Evolutionary conservation across 2,888 invertebrate genomes (phyloP).

Genomic region (Andrena dorsata): DNA sequence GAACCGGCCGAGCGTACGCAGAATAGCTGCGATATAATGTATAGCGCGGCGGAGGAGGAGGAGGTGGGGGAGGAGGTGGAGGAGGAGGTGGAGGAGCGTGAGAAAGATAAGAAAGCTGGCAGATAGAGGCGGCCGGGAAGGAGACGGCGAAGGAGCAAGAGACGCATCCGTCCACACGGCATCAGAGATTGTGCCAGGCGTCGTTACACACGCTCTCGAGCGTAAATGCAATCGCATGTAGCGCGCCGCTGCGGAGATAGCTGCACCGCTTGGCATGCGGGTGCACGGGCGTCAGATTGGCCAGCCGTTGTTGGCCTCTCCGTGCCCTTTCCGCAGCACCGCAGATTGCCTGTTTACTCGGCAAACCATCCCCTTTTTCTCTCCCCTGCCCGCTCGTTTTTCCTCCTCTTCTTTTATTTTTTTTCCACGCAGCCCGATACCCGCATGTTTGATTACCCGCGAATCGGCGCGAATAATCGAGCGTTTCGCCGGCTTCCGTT

Average conservation of each 20-base stretch:
- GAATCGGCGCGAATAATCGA: conserved; percentile 30
- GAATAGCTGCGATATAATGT: conserved; percentile 17
- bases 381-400: not conserved
- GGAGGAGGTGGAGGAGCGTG: conserved; percentile 16
- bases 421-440: conserved; percentile 16
- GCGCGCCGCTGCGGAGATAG: conserved; percentile 43
- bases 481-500: conserved; percentile 42
- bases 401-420: too few species aligned
- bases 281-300: conserved; percentile 44
- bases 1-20: conserved; percentile 13
- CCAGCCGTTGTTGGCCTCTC: conserved; percentile 25
- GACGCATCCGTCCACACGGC: conserved; percentile 26
- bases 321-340: conserved; percentile 15
- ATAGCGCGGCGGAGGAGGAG: not conserved
- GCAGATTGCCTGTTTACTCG: conserved; percentile 53
- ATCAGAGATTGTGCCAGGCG: conserved; percentile 60
- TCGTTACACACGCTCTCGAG: conserved; percentile 58
- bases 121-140: conserved; percentile 18
- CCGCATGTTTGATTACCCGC: conserved; percentile 41
- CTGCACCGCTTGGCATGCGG: conserved; percentile 55
- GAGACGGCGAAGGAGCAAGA: conserved; percentile 11
- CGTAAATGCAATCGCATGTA: conserved; percentile 55
- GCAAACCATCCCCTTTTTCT: conserved; percentile 17
- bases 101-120: conserved; percentile 26
- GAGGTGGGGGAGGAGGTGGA: conserved; percentile 15